phyloP scores from a whole-genome alignment of 2,888 invertebrate species.

The Gymnosoma rotundatum region DNA sequence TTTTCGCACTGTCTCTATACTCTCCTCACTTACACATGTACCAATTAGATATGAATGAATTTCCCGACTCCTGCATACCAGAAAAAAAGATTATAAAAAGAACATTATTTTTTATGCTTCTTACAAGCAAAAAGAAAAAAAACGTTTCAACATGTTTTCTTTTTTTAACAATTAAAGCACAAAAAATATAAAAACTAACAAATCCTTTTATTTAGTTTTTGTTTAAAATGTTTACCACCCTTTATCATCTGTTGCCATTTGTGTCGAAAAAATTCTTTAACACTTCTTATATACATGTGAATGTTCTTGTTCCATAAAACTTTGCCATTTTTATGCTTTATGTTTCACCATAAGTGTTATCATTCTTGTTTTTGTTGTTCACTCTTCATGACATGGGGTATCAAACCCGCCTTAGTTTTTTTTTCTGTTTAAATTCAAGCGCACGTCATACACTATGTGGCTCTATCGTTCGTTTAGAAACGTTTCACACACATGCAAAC shows the following conservation, averaged over 20 bases:
- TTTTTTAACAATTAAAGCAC: conserved; percentile 13
- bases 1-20: no score
- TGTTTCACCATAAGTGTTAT: conserved; percentile 34
- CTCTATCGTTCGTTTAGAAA: neutral
- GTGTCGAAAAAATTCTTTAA: conserved; percentile 15
- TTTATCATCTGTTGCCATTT: conserved; percentile 50
- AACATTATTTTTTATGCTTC: no score
- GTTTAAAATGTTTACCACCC: conserved; percentile 15
- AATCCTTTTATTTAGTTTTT: conserved; percentile 25
- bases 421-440: conserved; percentile 24
- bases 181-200: conserved; percentile 11
- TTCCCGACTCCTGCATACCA: no score
- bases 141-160: neutral
- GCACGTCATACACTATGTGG: conserved; percentile 9
- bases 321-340: conserved; percentile 34
- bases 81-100: no score
- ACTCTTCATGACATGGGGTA: conserved; percentile 15
- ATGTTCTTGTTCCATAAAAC: neutral
- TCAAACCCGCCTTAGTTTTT: conserved; percentile 22
- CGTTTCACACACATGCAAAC: conserved; percentile 53
- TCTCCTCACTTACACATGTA: no score
- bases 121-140: neutral
- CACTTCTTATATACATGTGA: neutral
- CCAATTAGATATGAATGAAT: no score
- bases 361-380: conserved; percentile 11